Evolutionary conservation across 2,888 invertebrate genomes (phyloP).

Genomic region (Cephus pulcher): DNA sequence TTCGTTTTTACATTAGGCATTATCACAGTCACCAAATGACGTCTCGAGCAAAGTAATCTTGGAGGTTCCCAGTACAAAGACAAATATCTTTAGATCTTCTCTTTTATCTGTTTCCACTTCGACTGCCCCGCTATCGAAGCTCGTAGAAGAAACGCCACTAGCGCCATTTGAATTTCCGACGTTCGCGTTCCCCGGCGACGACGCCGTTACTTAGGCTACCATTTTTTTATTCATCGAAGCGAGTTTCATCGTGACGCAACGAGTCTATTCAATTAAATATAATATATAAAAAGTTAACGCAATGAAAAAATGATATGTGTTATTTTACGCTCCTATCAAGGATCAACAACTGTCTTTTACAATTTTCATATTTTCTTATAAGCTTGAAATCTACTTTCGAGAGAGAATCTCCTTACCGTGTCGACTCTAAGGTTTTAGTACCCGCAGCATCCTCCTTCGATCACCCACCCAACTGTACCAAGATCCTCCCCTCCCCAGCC

Average conservation of each 20-base stretch:
- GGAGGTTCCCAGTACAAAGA: background rate
- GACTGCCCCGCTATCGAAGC: background rate
- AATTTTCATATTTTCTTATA: slow-evolving; percentile 7
- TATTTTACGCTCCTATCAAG: slow-evolving; percentile 44
- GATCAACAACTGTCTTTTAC: slow-evolving; percentile 33
- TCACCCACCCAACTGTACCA: background rate
- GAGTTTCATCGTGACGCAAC: slow-evolving; percentile 19
- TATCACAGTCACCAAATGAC: slow-evolving; percentile 3
- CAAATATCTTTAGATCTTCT: background rate
- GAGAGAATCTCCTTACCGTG: background rate
- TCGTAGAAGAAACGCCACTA: background rate
- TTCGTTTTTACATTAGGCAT: background rate
- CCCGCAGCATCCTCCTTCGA: background rate
- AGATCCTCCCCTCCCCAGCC: background rate
- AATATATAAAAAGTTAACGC: slow-evolving; percentile 25
- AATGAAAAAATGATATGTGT: slow-evolving; percentile 52
- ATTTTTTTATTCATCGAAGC: background rate
- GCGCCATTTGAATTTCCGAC: background rate
- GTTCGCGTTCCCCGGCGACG: background rate
- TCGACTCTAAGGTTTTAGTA: background rate
- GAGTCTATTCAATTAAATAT: slow-evolving; percentile 20
- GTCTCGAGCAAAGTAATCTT: background rate
- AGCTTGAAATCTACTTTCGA: background rate
- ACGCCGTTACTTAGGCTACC: background rate
- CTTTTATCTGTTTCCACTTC: background rate